These are phyloP conservation scores for Cephus rjabovi DNA, from an alignment of 2,888 invertebrate genomes.

Conservation along the genomic window DNA sequence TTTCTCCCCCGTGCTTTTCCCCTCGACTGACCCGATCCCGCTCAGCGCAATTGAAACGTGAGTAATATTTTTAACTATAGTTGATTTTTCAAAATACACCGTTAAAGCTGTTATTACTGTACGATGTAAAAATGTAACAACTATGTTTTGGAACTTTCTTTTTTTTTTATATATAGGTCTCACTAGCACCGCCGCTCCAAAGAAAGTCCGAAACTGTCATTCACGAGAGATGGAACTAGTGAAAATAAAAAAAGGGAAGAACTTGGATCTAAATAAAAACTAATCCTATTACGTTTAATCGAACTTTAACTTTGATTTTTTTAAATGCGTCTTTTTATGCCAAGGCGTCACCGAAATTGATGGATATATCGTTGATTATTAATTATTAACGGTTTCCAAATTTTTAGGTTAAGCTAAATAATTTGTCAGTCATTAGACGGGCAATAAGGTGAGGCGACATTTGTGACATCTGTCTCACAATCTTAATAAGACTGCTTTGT, in stretches of 20 bases:
- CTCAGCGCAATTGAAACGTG: conserved; percentile 54
- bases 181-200: background rate
- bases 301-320: background rate
- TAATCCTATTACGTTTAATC: background rate
- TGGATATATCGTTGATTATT: background rate
- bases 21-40: conserved; percentile 56
- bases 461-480: background rate
- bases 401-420: background rate
- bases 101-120: background rate
- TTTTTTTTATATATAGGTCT: background rate
- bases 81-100: background rate
- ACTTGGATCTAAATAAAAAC: background rate
- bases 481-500: conserved; percentile 26
- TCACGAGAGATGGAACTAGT: background rate
- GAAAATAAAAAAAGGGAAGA: background rate
- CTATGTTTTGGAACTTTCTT: background rate
- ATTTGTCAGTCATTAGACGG: background rate
- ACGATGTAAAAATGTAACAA: background rate
- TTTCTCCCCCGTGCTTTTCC: conserved; percentile 23
- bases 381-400: background rate
- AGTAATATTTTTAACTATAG: conserved; percentile 24
- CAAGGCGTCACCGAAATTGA: background rate
- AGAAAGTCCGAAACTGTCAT: background rate
- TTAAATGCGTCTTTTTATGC: background rate
- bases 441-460: background rate